These are phyloP conservation scores for Ophion ellenae DNA, from an alignment of 2,888 invertebrate species.

Conservation along the genomic window DNA sequence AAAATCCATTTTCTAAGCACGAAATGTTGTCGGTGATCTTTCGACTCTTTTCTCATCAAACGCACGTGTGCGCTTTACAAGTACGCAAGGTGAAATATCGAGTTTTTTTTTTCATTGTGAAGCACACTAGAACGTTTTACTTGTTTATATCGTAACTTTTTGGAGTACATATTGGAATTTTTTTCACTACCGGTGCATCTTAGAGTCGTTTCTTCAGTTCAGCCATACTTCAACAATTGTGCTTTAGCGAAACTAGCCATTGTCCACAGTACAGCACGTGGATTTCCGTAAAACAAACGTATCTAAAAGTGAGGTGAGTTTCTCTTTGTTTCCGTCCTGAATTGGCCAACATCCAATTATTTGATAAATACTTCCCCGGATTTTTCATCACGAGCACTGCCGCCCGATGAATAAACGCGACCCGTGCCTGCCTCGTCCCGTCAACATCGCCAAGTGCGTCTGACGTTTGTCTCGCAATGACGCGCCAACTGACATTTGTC, in stretches of 20 bases:
- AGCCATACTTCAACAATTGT: slow-evolving; percentile 91
- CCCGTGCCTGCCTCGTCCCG: too few relatives aligned
- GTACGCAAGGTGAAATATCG: not conserved
- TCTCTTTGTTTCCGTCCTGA: not conserved
- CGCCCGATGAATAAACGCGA: too few relatives aligned
- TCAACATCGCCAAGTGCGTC: not conserved
- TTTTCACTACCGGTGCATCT: slow-evolving; percentile 7
- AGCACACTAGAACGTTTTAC: too few relatives aligned
- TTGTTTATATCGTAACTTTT: not conserved
- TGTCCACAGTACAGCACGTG: not conserved
- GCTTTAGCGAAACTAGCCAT: slow-evolving; percentile 88
- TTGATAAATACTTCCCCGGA: not conserved
- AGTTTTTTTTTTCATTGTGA: not conserved
- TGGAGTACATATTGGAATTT: not conserved
- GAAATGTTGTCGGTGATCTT: not conserved
- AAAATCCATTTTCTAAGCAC: not conserved
- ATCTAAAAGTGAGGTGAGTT: not conserved
- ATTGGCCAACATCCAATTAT: too few relatives aligned
- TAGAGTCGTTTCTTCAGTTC: slow-evolving; percentile 87
- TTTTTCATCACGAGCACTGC: not conserved
- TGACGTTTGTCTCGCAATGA: not conserved
- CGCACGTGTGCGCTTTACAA: not conserved
- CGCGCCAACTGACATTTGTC: not conserved
- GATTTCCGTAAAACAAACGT: not conserved
- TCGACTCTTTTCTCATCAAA: not conserved